Conservation (phyloP, 2,888 invertebrate species). For the Pegoplata infirma region DNA sequence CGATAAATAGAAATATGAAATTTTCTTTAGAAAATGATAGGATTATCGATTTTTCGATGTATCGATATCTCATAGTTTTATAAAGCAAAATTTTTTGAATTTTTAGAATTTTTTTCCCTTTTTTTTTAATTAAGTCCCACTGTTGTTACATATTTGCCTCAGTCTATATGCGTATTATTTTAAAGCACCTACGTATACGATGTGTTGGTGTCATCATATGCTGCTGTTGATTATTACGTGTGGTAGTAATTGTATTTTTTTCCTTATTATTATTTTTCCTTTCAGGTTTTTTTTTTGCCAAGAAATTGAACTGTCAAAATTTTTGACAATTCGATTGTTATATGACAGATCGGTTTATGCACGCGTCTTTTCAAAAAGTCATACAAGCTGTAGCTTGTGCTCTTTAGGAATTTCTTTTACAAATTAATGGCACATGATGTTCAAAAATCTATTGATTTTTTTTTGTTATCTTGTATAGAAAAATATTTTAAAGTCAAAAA, state of each 20-base stretch:
- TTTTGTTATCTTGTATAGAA: not conserved
- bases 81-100: too few species aligned
- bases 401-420: conserved; percentile 13
- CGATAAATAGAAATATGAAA: too few species aligned
- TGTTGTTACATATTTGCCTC: not conserved
- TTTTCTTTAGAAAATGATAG: too few species aligned
- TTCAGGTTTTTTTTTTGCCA: conserved; percentile 45
- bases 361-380: conserved; percentile 48
- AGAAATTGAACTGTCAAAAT: conserved; percentile 76
- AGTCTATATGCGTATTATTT: not conserved
- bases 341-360: conserved; percentile 61
- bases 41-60: too few species aligned
- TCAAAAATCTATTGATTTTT: conserved; percentile 40
- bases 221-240: conserved; percentile 31
- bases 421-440: conserved; percentile 47
- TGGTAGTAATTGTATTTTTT: conserved; percentile 46
- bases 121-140: not conserved
- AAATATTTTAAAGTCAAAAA: conserved; percentile 47
- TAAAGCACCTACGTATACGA: conserved; percentile 35
- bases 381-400: conserved; percentile 33
- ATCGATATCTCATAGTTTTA: too few species aligned
- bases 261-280: conserved; percentile 9
- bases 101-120: too few species aligned
- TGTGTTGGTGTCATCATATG: conserved; percentile 57
- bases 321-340: conserved; percentile 77